These are phyloP conservation scores for Apotomis betuletana DNA, from an alignment of 2,888 invertebrate species.

Conservation along the genomic window DNA sequence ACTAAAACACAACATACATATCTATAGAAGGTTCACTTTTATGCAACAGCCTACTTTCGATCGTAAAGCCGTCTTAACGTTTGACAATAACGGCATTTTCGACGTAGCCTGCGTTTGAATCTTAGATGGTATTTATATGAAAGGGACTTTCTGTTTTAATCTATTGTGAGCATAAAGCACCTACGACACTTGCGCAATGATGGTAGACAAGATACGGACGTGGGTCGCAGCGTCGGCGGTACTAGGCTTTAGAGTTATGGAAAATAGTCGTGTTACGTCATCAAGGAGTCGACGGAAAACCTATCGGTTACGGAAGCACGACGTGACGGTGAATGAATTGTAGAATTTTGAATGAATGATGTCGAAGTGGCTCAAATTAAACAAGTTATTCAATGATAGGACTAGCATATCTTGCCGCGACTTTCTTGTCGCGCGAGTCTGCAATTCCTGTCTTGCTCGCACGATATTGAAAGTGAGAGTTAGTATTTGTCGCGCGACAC, in stretches of 20 bases:
- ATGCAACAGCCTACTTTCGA: not conserved
- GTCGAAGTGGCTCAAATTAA: too few species aligned
- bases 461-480: too few species aligned
- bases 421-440: too few species aligned
- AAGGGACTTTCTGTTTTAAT: slow-evolving; percentile 21
- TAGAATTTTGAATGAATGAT: not conserved
- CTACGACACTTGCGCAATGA: slow-evolving; percentile 37
- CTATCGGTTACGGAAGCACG: slow-evolving; percentile 8
- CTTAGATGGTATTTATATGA: slow-evolving; percentile 3
- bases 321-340: not conserved
- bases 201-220: slow-evolving; percentile 32
- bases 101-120: not conserved
- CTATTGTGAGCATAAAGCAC: slow-evolving; percentile 26
- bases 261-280: slow-evolving; percentile 23
- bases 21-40: slow-evolving; percentile 12
- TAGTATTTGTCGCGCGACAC: too few species aligned
- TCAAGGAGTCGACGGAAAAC: slow-evolving; percentile 12
- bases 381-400: too few species aligned
- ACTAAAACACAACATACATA: slow-evolving; percentile 9
- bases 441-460: too few species aligned
- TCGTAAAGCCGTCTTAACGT: not conserved
- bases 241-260: slow-evolving; percentile 23
- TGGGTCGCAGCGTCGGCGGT: slow-evolving; percentile 40
- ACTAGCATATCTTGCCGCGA: too few species aligned
- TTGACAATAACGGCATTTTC: not conserved